Evolutionary conservation across 2,888 invertebrate species (phyloP).

Genomic region (Chrysopilus asiliformis): DNA sequence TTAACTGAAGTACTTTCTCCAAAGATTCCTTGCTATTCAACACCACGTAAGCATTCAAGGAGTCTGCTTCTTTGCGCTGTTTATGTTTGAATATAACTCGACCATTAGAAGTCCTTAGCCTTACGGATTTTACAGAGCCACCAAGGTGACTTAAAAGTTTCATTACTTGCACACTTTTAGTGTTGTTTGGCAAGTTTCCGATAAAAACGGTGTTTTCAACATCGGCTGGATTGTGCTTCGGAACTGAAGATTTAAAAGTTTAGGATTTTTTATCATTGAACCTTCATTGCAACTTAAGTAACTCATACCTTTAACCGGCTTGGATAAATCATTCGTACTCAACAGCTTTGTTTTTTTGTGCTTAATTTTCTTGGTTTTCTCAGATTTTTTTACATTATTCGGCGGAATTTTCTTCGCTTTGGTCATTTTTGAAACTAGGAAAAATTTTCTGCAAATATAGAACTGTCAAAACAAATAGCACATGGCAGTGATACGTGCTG

Average conservation of each 20-base stretch:
- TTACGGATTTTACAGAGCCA: constrained; percentile 22
- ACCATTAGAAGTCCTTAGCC: constrained; percentile 29
- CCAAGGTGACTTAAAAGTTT: constrained; percentile 24
- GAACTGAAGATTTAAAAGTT: no score
- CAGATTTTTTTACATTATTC: neutral
- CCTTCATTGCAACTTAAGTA: no score
- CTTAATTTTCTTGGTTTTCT: constrained; percentile 1
- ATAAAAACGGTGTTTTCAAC: constrained; percentile 30
- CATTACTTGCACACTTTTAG: constrained; percentile 27
- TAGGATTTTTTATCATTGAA: no score
- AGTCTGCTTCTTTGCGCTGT: constrained; percentile 22
- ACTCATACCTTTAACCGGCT: no score
- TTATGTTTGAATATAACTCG: constrained; percentile 26
- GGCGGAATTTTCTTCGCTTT: neutral
- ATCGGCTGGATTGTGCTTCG: no score
- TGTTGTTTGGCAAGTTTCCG: constrained; percentile 32
- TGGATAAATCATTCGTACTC: no score
- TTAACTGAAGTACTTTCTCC: constrained; percentile 23
- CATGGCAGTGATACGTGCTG: no score
- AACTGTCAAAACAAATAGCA: no score
- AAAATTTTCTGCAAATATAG: no score
- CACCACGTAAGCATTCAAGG: constrained; percentile 30
- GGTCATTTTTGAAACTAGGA: no score
- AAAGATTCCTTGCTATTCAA: constrained; percentile 22
- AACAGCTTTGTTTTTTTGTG: constrained; percentile 12